Conservation (phyloP, 1,140 invertebrate genomes). For the Ruditapes philippinarum region DNA sequence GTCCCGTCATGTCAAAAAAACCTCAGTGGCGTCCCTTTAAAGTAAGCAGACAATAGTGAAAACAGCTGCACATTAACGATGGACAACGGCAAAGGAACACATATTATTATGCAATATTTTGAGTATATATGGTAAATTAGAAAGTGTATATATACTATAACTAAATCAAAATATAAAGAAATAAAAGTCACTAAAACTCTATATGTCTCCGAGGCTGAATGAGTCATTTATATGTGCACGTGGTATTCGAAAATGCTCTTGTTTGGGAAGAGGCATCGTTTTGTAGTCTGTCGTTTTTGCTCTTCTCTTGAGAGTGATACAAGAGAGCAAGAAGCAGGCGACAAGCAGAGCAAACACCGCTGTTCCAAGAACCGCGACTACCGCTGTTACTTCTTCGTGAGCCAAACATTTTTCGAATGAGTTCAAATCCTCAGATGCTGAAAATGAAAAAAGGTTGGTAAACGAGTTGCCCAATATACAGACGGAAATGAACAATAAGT, state of each 20-base stretch:
- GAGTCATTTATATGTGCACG: slow-evolving; percentile 14
- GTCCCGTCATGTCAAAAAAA: too few relatives aligned
- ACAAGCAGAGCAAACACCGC: background rate
- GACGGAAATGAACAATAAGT: too few relatives aligned
- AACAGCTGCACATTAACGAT: too few relatives aligned
- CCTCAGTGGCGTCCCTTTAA: too few relatives aligned
- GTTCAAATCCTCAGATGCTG: background rate
- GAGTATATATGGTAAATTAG: too few relatives aligned
- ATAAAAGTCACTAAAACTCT: background rate
- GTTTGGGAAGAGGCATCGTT: background rate
- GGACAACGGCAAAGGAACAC: too few relatives aligned
- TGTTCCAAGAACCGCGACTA: background rate
- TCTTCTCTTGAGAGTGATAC: background rate
- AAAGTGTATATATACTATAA: too few relatives aligned
- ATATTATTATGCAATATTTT: too few relatives aligned
- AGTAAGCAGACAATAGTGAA: too few relatives aligned
- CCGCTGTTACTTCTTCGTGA: background rate
- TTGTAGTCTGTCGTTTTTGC: background rate
- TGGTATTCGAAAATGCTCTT: background rate
- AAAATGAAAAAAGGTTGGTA: too few relatives aligned
- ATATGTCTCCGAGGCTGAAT: background rate
- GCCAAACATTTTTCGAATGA: background rate
- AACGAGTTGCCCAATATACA: too few relatives aligned
- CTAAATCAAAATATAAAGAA: background rate
- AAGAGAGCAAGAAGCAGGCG: background rate